These are phyloP conservation scores for Zaprionus ornatus DNA, from an alignment of 1,140 invertebrate genomes.

Conservation along the genomic window DNA sequence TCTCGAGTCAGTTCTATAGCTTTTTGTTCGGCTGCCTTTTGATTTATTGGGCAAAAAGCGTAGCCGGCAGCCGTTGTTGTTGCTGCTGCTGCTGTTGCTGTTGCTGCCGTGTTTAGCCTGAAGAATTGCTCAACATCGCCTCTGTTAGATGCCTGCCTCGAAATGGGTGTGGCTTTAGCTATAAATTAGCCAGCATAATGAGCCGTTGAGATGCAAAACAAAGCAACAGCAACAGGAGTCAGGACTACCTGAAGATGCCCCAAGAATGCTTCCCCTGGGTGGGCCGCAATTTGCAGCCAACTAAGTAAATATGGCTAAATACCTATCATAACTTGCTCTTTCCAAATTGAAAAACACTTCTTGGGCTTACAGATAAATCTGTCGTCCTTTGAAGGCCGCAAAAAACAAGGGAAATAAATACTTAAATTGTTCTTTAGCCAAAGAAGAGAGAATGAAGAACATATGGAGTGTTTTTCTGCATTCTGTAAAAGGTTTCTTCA, in stretches of 20 bases:
- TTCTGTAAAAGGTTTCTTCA: no score
- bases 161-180: conserved; percentile 33
- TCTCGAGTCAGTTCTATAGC: conserved; percentile 50
- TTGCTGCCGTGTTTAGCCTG: conserved; percentile 64
- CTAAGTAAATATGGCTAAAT: not conserved
- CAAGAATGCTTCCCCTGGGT: not conserved
- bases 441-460: no score
- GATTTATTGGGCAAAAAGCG: conserved; percentile 76
- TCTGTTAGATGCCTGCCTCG: conserved; percentile 21
- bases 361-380: not conserved
- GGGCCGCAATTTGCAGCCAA: not conserved
- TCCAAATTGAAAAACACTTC: not conserved
- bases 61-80: conserved; percentile 62
- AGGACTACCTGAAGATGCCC: not conserved
- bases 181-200: conserved; percentile 75
- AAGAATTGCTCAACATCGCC: conserved; percentile 33
- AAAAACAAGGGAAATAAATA: no score
- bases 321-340: not conserved
- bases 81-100: no score
- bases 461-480: no score
- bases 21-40: conserved; percentile 41
- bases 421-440: no score
- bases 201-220: conserved; percentile 67
- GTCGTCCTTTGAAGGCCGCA: not conserved
- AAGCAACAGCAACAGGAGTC: not conserved